Percentiles rank a stretch among this genome's conserved stretches.
These are phyloP conservation scores for Gracilinanus agilis DNA, from an alignment of 2,113 vertebrate species.

Conservation along the genomic window DNA sequence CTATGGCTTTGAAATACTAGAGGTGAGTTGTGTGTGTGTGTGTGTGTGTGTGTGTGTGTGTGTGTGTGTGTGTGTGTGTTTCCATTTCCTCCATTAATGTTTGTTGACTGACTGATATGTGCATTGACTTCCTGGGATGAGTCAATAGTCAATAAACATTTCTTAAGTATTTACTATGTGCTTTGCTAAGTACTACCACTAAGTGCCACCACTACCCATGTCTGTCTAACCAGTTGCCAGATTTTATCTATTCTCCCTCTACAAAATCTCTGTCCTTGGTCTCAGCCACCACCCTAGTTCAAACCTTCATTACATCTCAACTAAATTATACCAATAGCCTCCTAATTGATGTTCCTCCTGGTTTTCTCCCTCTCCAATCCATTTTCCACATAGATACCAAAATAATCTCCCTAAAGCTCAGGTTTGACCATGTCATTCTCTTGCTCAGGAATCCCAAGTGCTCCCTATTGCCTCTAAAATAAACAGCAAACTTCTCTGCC, in stretches of 20 bases:
- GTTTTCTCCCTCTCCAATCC: too few relatives aligned
- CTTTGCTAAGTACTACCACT: neutral
- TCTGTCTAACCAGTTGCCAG: neutral
- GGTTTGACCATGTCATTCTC: too few relatives aligned
- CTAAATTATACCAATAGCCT: too few relatives aligned
- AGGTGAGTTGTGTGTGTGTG: too few relatives aligned
- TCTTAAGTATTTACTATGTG: neutral
- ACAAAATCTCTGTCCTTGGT: neutral
- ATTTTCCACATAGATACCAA: too few relatives aligned
- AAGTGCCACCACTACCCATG: neutral
- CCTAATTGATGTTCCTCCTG: too few relatives aligned
- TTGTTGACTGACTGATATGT: neutral
- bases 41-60: too few relatives aligned
- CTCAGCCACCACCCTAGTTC: too few relatives aligned
- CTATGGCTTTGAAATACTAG: slow-evolving; percentile 89
- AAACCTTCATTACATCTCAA: too few relatives aligned
- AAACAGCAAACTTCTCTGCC: neutral
- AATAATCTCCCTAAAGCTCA: too few relatives aligned
- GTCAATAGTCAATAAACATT: neutral
- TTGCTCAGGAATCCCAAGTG: neutral
- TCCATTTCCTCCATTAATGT: too few relatives aligned
- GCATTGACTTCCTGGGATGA: neutral
- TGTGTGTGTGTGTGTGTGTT: too few relatives aligned
- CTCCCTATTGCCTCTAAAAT: neutral
- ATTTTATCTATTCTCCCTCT: neutral